A percentile compares a stretch with the other conserved stretches of the same genome.
Conservation (phyloP, 2,113 vertebrate genomes). For the Tympanuchus pallidicinctus region DNA sequence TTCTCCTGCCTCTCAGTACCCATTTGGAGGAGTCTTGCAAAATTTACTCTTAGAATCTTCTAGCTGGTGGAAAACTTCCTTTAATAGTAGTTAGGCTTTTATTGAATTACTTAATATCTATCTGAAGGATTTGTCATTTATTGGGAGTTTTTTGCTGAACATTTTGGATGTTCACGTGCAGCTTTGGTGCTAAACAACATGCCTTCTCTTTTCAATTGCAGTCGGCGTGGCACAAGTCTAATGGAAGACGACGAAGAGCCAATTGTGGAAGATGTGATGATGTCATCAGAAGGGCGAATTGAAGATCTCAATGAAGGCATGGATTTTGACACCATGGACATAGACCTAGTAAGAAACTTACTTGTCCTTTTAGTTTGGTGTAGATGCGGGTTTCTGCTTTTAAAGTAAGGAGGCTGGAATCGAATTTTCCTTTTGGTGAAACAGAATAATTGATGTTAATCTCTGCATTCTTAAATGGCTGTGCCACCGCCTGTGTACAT, state of each 20-base stretch:
- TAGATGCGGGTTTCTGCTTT: not conserved
- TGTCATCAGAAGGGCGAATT: slow-evolving; percentile 98
- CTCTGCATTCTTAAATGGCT: not conserved
- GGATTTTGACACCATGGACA: slow-evolving; percentile 99
- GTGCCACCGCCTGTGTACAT: not conserved
- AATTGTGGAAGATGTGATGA: slow-evolving; percentile 99
- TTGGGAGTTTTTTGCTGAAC: not conserved
- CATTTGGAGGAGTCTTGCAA: not conserved
- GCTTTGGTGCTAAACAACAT: not conserved
- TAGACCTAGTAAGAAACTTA: slow-evolving; percentile 91
- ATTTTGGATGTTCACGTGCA: not conserved
- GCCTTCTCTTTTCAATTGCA: slow-evolving; percentile 68
- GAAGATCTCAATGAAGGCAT: slow-evolving; percentile 99
- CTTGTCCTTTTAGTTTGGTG: not conserved
- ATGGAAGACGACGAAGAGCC: slow-evolving; percentile 99
- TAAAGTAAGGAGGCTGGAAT: not conserved
- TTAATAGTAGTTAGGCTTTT: not conserved
- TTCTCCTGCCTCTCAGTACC: not conserved
- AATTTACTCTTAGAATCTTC: not conserved
- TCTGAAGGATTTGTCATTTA: slow-evolving; percentile 30
- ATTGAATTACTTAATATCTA: not conserved
- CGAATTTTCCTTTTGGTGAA: not conserved
- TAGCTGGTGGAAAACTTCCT: not conserved
- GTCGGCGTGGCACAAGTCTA: slow-evolving; percentile 94
- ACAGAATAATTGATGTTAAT: not conserved